These are phyloP conservation scores for Drosophila azteca DNA, from an alignment of 1,140 invertebrate species.

Conservation along the genomic window DNA sequence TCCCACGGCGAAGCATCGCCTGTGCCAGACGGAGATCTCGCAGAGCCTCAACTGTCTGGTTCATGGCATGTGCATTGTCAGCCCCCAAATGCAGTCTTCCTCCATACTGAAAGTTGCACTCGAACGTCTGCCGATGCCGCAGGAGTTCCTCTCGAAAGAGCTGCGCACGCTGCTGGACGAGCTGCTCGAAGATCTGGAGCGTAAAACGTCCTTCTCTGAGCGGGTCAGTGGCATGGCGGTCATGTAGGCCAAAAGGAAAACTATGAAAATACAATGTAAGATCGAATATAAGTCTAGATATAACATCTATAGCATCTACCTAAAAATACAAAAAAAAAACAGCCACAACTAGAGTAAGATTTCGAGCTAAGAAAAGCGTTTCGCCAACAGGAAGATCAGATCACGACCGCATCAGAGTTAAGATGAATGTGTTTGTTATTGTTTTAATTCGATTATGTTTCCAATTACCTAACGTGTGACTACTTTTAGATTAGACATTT, in stretches of 20 bases:
- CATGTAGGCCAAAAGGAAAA: constrained; percentile 24
- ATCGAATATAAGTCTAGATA: constrained; percentile 21
- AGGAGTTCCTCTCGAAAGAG: constrained; percentile 79
- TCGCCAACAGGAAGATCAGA: background rate
- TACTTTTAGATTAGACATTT: constrained; percentile 16
- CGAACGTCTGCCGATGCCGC: constrained; percentile 79
- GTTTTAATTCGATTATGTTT: constrained; percentile 44
- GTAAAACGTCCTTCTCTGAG: constrained; percentile 25
- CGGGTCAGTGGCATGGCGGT: background rate
- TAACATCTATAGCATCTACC: constrained; percentile 18
- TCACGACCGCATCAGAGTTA: constrained; percentile 17
- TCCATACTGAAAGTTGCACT: constrained; percentile 69
- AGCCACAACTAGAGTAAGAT: constrained; percentile 24
- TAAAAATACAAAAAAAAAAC: constrained; percentile 8
- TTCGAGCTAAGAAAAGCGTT: constrained; percentile 29
- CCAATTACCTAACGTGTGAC: constrained; percentile 16
- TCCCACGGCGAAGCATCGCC: constrained; percentile 87
- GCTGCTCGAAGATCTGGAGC: constrained; percentile 61
- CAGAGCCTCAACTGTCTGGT: constrained; percentile 73
- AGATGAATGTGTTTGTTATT: constrained; percentile 47
- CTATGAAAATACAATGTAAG: background rate
- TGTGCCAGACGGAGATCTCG: constrained; percentile 82
- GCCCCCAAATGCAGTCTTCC: constrained; percentile 65
- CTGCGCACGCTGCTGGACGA: constrained; percentile 67
- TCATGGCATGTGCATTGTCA: constrained; percentile 71